Base-by-base conservation (phyloP, 2,888 invertebrate genomes). In the Dilophus febrilis region DNA sequence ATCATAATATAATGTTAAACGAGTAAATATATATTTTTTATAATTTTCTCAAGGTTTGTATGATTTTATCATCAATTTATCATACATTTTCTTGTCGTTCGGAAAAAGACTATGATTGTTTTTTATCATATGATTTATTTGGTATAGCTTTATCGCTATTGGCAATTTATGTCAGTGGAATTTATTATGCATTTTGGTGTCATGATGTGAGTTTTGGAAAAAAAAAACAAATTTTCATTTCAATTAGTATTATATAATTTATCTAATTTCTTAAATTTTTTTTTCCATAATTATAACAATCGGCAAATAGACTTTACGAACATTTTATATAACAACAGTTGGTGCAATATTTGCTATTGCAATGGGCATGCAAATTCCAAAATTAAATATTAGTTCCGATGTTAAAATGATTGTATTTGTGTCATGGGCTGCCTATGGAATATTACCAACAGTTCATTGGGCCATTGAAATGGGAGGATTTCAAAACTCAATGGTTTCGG, bases 151-250 rank as follows among this genome's bases (percentile, higher is more conserved):
- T 92, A 38, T 91, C 91, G 28, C 66, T 95, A 47, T 72, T 94
- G 38, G 92, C 91, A 40, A 91, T 94, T 56, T 95, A 94, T 63
- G 78, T 91, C 46, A 90, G 91, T 19, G 94, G 92, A 40, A 85
- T 95, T 47, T 92, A 95, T 63, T 92, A 91, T 59, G 92, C 92
- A 11, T 95, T 92, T 64, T 92, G 91, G 82, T 95, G 94, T 63
- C 79, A 88, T 58, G 74, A 76, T 65, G 90, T 88, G 67, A 73
- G 72, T 68, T 38, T 36, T 19, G 11, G 11, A 10, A 8, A 10
- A 28, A 28, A 28, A 28, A 11, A 10, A 8, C 11, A 11, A 28
- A 28, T 28, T 28, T 28, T 10, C 11, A 10, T 11, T 10, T 10
- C 8, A 10, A 28, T 28, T 28, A 10, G 11, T 28, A 28, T 11